phyloP scores from a whole-genome alignment of 2,797 vertebrate species.

The Pseudotriccus pelzelni region DNA sequence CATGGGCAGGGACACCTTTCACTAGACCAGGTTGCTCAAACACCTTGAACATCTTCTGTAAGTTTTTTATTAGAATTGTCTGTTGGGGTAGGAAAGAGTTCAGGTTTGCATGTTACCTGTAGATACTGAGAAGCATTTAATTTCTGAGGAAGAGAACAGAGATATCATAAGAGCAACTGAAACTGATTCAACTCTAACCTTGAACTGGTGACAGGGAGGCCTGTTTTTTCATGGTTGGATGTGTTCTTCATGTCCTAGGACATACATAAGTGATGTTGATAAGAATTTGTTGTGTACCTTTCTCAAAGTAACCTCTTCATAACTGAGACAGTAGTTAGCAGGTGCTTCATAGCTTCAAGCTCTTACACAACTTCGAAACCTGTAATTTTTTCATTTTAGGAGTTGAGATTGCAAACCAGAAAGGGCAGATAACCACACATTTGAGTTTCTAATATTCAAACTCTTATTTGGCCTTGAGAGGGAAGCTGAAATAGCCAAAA shows the following conservation, averaged over 20 bases:
- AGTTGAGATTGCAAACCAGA: background rate
- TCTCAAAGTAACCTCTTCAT: background rate
- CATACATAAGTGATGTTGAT: background rate
- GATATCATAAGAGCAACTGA: background rate
- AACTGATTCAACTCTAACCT: background rate
- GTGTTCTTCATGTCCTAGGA: background rate
- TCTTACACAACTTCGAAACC: background rate
- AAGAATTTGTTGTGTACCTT: background rate
- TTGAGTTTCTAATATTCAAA: background rate
- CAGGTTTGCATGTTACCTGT: background rate
- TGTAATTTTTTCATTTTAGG: background rate
- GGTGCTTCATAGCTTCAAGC: background rate
- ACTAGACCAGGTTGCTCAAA: background rate
- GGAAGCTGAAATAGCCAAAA: background rate
- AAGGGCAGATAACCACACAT: background rate
- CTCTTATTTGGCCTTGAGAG: background rate
- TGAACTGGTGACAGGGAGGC: background rate
- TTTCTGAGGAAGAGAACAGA: background rate
- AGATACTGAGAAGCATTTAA: background rate
- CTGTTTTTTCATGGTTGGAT: background rate
- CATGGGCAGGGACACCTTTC: background rate
- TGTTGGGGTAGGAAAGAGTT: background rate
- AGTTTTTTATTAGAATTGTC: background rate
- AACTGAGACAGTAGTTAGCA: background rate
- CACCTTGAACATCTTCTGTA: background rate